Evolutionary conservation across 1,140 invertebrate species (phyloP).

Genomic region (Drosophila oshimai): DNA sequence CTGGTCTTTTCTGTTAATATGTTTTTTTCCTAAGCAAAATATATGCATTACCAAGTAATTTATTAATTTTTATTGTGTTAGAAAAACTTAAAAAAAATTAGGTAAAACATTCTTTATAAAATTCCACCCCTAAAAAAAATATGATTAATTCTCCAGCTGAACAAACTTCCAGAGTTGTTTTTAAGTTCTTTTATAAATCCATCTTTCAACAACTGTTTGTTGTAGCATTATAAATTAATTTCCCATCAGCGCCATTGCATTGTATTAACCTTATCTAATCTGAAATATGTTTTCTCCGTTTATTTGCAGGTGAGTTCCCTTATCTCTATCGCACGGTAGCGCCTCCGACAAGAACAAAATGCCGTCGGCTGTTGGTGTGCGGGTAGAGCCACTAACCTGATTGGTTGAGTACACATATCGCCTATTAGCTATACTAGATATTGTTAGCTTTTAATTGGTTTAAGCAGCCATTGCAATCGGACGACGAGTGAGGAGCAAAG

Average conservation of each 20-base stretch:
- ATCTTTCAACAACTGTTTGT: constrained; percentile 6
- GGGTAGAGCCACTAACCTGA: constrained; percentile 53
- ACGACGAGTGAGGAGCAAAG: neutral
- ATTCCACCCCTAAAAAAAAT: neutral
- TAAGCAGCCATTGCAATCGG: constrained; percentile 63
- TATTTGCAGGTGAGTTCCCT: constrained; percentile 71
- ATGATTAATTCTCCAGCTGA: neutral
- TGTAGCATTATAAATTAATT: constrained; percentile 4
- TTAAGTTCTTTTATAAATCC: constrained; percentile 2
- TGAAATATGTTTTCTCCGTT: constrained; percentile 39
- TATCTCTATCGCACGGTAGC: constrained; percentile 44
- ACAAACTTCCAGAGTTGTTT: neutral
- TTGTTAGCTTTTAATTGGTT: constrained; percentile 74
- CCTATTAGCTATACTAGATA: constrained; percentile 74
- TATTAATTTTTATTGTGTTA: neutral
- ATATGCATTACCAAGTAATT: no score
- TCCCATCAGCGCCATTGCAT: constrained; percentile 25
- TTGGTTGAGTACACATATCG: constrained; percentile 75
- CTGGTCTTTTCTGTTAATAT: no score
- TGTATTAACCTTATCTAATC: constrained; percentile 55
- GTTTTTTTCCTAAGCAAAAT: neutral
- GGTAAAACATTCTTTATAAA: neutral
- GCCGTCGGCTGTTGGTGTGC: constrained; percentile 30
- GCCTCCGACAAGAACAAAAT: constrained; percentile 41
- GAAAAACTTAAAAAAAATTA: neutral